A percentile compares a stretch with the other conserved stretches of the same genome.
Conservation (phyloP, 2,888 invertebrate species). For the Apantesis nais region DNA sequence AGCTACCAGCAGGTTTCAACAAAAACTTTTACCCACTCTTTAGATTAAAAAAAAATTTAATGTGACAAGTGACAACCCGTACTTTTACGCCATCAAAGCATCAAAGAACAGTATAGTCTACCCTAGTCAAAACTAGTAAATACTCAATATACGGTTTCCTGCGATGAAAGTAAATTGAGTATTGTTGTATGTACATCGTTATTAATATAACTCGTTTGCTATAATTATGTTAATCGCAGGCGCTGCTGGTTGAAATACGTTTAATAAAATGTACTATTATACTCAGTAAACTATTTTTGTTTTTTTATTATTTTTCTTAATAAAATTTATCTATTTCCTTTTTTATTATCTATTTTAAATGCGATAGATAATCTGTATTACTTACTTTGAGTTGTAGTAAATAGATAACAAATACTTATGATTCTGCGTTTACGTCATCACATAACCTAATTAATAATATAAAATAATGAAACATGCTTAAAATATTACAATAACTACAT, state of each 20-base stretch:
- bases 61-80: neutral
- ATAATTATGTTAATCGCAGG: neutral
- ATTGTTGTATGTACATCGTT: no score
- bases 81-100: neutral
- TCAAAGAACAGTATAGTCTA: neutral
- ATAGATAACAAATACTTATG: neutral
- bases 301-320: neutral
- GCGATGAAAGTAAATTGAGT: no score
- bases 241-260: neutral
- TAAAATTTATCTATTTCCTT: neutral
- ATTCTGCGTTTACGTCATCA: neutral
- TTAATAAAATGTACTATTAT: neutral
- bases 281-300: neutral
- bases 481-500: neutral
- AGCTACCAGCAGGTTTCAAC: neutral
- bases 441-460: neutral
- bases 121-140: neutral
- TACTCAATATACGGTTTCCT: neutral
- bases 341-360: no score
- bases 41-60: neutral
- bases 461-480: neutral
- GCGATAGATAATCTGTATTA: neutral
- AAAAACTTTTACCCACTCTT: neutral
- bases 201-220: no score
- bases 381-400: neutral